Percentiles rank a stretch among this genome's conserved stretches.
phyloP scores from a whole-genome alignment of 2,888 invertebrate species.

The Volucella bombylans region DNA sequence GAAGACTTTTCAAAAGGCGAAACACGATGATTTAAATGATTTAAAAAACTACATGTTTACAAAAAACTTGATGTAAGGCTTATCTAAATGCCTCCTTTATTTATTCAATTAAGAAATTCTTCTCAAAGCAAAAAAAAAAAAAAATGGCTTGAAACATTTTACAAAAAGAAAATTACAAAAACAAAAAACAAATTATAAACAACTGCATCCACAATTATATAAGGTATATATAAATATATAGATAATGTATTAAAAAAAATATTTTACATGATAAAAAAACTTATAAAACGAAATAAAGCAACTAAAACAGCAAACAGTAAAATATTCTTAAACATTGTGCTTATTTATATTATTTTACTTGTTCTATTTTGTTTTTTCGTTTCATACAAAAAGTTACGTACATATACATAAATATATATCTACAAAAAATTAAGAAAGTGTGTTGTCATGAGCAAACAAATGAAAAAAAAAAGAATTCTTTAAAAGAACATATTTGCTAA shows the following conservation, averaged over 20 bases:
- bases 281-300: constrained; percentile 28
- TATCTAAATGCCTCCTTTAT: constrained; percentile 25
- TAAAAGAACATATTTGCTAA: constrained; percentile 21
- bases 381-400: no score
- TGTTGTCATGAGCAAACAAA: constrained; percentile 32
- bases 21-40: constrained; percentile 3
- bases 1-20: constrained; percentile 5
- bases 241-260: constrained; percentile 56
- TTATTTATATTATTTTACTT: constrained; percentile 39
- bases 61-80: constrained; percentile 35
- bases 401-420: constrained; percentile 17
- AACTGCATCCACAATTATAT: constrained; percentile 43
- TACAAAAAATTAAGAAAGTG: constrained; percentile 45
- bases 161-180: background rate
- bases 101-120: constrained; percentile 31
- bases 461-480: constrained; percentile 35
- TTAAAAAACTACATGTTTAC: constrained; percentile 23
- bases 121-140: constrained; percentile 9
- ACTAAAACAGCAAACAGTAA: background rate
- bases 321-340: constrained; percentile 52
- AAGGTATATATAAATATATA: constrained; percentile 50
- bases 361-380: constrained; percentile 32
- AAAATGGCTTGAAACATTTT: constrained; percentile 17
- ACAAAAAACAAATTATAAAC: constrained; percentile 20
- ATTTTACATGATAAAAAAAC: constrained; percentile 59